phyloP scores from a whole-genome alignment of 2,113 vertebrate genomes.

The Tinamus guttatus region DNA sequence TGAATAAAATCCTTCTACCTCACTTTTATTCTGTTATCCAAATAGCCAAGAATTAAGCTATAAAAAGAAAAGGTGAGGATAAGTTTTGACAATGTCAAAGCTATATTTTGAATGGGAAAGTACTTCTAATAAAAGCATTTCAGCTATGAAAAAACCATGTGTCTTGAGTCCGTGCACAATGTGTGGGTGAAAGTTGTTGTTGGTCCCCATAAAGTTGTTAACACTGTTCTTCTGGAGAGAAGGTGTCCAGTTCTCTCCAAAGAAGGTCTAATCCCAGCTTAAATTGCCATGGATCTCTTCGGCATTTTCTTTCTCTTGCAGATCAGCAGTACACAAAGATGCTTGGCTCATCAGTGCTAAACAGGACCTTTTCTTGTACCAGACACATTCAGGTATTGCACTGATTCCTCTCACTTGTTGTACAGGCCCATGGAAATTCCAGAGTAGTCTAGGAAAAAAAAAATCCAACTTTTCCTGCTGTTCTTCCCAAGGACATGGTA shows the following conservation, averaged over 20 bases:
- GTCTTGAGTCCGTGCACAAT: background rate
- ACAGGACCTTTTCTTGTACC: constrained; percentile 81
- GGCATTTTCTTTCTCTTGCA: constrained; percentile 34
- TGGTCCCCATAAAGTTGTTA: background rate
- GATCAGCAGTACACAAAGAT: constrained; percentile 72
- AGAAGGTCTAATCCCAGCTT: background rate
- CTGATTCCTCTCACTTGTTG: background rate
- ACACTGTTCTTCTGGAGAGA: background rate
- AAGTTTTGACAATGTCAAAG: background rate
- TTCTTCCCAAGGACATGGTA: background rate
- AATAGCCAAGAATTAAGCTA: background rate
- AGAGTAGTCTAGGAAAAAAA: background rate
- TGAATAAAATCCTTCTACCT: background rate
- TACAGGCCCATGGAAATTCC: rapidly evolving
- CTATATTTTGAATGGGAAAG: background rate
- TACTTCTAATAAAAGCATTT: background rate
- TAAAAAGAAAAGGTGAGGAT: background rate
- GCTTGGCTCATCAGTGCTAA: constrained; percentile 82
- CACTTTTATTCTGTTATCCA: background rate
- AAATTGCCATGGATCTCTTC: background rate
- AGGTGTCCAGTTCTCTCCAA: background rate
- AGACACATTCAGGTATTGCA: constrained; percentile 76
- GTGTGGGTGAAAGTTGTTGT: background rate
- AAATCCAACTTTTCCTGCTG: background rate
- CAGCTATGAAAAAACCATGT: background rate